Percentiles rank a stretch among this genome's conserved stretches.
phyloP scores from a whole-genome alignment of 2,113 vertebrate species.

The Stegastes partitus region DNA sequence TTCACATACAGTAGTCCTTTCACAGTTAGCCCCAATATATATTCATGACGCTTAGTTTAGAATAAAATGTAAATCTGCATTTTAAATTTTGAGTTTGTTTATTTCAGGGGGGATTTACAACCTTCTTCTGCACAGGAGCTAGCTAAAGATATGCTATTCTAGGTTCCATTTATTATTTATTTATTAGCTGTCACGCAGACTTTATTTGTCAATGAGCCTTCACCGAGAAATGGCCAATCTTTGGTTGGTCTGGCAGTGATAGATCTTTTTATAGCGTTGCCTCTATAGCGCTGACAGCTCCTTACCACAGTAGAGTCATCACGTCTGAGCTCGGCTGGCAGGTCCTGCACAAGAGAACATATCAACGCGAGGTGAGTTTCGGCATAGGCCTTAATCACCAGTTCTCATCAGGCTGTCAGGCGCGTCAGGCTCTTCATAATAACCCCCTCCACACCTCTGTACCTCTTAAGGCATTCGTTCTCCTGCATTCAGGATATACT shows the following conservation, averaged over 20 bases:
- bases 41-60: not conserved
- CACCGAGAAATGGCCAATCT: conserved; percentile 37
- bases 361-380: conserved; percentile 60
- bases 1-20: too few species aligned
- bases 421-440: conserved; percentile 48
- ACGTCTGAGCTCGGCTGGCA: conserved; percentile 61
- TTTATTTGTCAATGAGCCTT: conserved; percentile 51
- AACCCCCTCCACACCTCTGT: conserved; percentile 7
- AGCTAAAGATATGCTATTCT: conserved; percentile 4
- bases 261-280: conserved; percentile 71
- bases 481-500: conserved; percentile 18
- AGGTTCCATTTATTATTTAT: not conserved
- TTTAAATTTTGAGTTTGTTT: not conserved
- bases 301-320: conserved; percentile 65
- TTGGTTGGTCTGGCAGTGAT: conserved; percentile 51
- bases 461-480: conserved; percentile 32
- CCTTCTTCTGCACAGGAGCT: not conserved
- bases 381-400: conserved; percentile 62
- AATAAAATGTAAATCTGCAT: not conserved
- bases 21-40: too few species aligned
- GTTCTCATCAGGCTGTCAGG: conserved; percentile 65
- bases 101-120: not conserved
- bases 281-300: conserved; percentile 63
- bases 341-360: conserved; percentile 56
- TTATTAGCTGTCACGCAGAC: conserved; percentile 24